A percentile compares a stretch with the other conserved stretches of the same genome.
phyloP scores from a whole-genome alignment of 1,140 invertebrate genomes.

The Paracyclopina nana region DNA sequence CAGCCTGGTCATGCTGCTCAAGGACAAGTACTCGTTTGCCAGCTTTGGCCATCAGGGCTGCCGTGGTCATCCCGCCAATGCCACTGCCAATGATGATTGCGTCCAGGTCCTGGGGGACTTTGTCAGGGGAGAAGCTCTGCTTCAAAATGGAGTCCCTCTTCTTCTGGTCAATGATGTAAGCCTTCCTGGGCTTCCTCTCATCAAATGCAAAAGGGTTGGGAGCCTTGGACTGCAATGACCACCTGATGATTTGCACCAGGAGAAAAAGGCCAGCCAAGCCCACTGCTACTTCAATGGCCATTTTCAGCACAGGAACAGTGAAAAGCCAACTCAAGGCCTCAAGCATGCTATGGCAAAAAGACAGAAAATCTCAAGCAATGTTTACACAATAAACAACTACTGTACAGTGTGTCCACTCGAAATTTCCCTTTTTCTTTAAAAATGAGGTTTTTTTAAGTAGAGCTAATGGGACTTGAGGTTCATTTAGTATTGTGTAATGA shows the following conservation, averaged over 20 bases:
- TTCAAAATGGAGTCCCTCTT: conserved; percentile 16
- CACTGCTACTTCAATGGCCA: conserved; percentile 8
- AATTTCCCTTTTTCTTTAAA: too few species aligned
- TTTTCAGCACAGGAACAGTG: conserved; percentile 7
- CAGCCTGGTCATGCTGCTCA: conserved; percentile 28
- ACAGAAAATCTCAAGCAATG: too few species aligned
- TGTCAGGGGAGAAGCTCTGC: conserved; percentile 16
- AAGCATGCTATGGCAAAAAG: too few species aligned
- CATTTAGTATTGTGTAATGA: too few species aligned
- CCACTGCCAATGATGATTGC: conserved; percentile 29
- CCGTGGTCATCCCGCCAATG: conserved; percentile 25
- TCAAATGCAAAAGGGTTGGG: background rate
- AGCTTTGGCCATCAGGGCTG: conserved; percentile 24
- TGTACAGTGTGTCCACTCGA: too few species aligned
- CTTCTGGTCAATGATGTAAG: conserved; percentile 14
- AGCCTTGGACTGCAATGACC: background rate
- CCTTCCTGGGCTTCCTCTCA: background rate
- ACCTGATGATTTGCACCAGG: conserved; percentile 5
- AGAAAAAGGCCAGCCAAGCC: conserved; percentile 1
- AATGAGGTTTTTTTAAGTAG: too few species aligned
- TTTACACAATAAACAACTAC: too few species aligned
- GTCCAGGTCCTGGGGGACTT: conserved; percentile 21
- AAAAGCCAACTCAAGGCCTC: conserved; percentile 14
- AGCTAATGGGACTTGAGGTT: too few species aligned
- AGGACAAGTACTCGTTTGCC: conserved; percentile 27